phyloP scores from a whole-genome alignment of 2,888 invertebrate species.

The Dasysyrphus albostriatus region DNA sequence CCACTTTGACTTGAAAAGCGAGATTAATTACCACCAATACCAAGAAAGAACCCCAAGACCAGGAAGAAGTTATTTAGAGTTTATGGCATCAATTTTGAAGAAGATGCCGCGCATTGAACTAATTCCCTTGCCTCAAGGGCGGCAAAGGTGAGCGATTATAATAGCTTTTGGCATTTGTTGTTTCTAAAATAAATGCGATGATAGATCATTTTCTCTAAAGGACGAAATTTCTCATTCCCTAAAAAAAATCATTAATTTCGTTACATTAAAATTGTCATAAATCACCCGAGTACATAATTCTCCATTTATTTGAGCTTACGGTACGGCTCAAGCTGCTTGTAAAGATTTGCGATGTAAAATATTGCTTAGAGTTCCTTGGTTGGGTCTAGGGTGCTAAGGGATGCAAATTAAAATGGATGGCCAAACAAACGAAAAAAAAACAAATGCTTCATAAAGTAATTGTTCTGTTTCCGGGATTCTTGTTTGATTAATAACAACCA shows the following conservation, averaged over 20 bases:
- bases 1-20: slow-evolving; percentile 42
- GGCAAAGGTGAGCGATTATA: slow-evolving; percentile 36
- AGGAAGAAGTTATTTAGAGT: slow-evolving; percentile 6
- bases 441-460: slow-evolving; percentile 48
- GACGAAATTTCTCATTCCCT: slow-evolving; percentile 17
- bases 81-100: background rate
- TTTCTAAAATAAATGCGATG: slow-evolving; percentile 49
- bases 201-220: slow-evolving; percentile 63
- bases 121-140: background rate
- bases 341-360: slow-evolving; percentile 45
- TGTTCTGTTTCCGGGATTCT: slow-evolving; percentile 39
- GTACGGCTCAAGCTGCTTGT: slow-evolving; percentile 35
- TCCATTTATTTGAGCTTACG: slow-evolving; percentile 47
- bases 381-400: background rate
- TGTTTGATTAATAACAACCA: slow-evolving; percentile 44
- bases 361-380: slow-evolving; percentile 28
- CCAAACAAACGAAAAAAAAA: background rate
- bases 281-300: slow-evolving; percentile 48
- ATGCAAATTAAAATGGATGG: slow-evolving; percentile 45
- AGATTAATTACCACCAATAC: slow-evolving; percentile 64
- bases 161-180: slow-evolving; percentile 2
- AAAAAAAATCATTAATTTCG: slow-evolving; percentile 61
- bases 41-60: slow-evolving; percentile 29
- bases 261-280: slow-evolving; percentile 66
- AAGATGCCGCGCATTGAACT: background rate